Base-by-base conservation (phyloP, 2,888 invertebrate genomes). In the Oegoconia quadripuncta region DNA sequence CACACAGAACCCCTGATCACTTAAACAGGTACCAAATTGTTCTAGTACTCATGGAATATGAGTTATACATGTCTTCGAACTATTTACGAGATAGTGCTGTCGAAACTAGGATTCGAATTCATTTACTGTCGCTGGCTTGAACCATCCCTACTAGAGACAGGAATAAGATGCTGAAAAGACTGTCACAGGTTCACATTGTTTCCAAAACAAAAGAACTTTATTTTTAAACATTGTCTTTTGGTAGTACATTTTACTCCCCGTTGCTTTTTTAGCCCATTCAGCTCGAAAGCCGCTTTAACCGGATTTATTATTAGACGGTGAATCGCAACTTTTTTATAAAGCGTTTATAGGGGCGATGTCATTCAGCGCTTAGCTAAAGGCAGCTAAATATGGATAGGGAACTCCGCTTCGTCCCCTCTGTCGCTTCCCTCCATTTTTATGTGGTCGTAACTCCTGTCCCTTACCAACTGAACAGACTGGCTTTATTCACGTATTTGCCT, bases 401-500 rank as follows among this genome's bases (percentile, higher is more conserved):
- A n/a, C n/a, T n/a, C n/a, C n/a, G n/a, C n/a, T 23, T 27, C 8
- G 27, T 27, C 27, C 17, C 34, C 35, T 29, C 23, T 17, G 41
- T 29, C 28, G 23, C 22, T 18, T 58, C 60, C 61, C 64, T 54
- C 55, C 64, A 57, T 61, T 60, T 64, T 64, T 73, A 69, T 69
- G 64, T 66, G 55, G 56, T 60, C 65, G 66, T 67, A 67, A 71
- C 70, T 64, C 61, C 64, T 56, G 57, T 50, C 61, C 62, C 64
- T 69, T 30, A 46, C 43, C 49, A 44, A 61, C 55, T 47, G 53
- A 59, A 62, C 59, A 59, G 62, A 48, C 56, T 59, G 62, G 57
- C 63, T 69, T 72, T 68, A 68, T 74, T 60, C 60, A 50, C 58
- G 63, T 62, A 67, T 72, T 70, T 64, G 60, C 57, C 54, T 59